Conservation (phyloP, 2,113 vertebrate genomes). For the Ifrita kowaldi region DNA sequence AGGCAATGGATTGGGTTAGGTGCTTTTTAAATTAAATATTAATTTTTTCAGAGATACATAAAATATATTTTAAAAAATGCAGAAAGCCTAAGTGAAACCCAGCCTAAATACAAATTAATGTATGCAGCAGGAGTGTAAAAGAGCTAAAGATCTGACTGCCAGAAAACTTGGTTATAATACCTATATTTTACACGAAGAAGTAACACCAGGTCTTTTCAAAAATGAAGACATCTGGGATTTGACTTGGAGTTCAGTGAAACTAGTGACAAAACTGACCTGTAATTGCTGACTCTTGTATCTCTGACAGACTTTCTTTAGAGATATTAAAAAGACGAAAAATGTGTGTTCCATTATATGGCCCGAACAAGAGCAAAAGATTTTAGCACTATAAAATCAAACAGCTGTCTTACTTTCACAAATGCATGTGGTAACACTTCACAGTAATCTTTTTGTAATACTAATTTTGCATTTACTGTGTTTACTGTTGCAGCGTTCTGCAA, state of each 20-base stretch:
- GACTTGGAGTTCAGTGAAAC: not conserved
- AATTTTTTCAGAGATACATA: not conserved
- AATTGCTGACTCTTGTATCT: not conserved
- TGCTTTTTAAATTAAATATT: slow-evolving; percentile 10
- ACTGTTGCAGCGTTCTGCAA: not conserved
- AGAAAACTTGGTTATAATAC: not conserved
- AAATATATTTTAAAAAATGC: not conserved
- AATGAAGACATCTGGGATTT: not conserved
- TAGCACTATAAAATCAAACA: not conserved
- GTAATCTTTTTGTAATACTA: not conserved
- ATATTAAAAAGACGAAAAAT: not conserved
- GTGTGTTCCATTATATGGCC: not conserved
- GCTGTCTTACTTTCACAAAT: not conserved
- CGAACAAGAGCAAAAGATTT: not conserved
- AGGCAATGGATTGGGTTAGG: not conserved
- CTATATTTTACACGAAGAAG: not conserved
- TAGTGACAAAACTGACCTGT: not conserved
- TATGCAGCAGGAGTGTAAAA: not conserved
- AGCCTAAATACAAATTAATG: not conserved
- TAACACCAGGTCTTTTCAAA: not conserved
- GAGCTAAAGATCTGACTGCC: not conserved
- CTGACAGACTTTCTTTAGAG: not conserved
- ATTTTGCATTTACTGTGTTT: slow-evolving; percentile 2
- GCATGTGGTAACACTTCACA: not conserved
- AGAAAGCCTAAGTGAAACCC: not conserved